Conservation (phyloP, 1,140 invertebrate genomes). For the Lepeophtheirus salmonis region DNA sequence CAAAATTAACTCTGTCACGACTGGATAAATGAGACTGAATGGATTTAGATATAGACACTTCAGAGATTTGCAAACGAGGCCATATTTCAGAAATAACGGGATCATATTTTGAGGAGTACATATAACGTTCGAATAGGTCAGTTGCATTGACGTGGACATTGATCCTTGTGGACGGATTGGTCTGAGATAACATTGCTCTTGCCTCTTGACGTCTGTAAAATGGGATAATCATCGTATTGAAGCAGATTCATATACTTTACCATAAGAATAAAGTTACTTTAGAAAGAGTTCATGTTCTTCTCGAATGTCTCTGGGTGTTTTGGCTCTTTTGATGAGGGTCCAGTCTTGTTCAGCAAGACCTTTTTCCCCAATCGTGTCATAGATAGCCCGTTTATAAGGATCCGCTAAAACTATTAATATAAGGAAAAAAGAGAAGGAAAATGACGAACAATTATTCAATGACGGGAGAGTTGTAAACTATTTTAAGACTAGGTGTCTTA, state of each 20-base stretch:
- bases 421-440: conserved; percentile 22
- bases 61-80: conserved; percentile 64
- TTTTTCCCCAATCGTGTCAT: conserved; percentile 51
- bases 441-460: no score
- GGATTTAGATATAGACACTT: conserved; percentile 73
- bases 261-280: conserved; percentile 24
- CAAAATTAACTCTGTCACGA: conserved; percentile 39
- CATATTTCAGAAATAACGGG: conserved; percentile 33
- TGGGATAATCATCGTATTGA: neutral
- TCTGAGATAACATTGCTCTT: conserved; percentile 55
- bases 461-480: no score
- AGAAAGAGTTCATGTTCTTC: conserved; percentile 78
- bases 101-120: conserved; percentile 40
- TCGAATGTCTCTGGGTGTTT: conserved; percentile 76
- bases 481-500: conserved; percentile 9
- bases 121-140: conserved; percentile 51
- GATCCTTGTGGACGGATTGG: conserved; percentile 71
- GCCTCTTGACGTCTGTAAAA: conserved; percentile 49
- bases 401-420: conserved; percentile 47
- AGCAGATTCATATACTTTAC: neutral
- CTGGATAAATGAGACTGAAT: conserved; percentile 75
- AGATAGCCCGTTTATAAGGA: conserved; percentile 55
- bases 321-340: conserved; percentile 70
- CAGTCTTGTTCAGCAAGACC: conserved; percentile 65
- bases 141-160: conserved; percentile 77